Evolutionary conservation across 2,888 invertebrate genomes (phyloP).

Genomic region (Noctua janthe): DNA sequence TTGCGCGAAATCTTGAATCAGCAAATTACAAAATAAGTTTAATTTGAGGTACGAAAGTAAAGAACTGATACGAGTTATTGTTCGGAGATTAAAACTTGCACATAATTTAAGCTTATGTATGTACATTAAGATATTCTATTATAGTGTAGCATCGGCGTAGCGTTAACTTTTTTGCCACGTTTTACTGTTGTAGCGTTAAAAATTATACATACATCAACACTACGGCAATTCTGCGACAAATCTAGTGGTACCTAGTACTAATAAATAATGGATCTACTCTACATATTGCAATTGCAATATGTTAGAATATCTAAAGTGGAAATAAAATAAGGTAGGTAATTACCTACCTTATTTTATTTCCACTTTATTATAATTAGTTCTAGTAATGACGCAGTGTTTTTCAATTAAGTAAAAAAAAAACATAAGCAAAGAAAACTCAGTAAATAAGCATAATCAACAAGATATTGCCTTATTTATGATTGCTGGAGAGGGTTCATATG

Average conservation of each 20-base stretch:
- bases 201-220: not conserved
- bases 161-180: not conserved
- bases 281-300: not conserved
- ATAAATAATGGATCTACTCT: not conserved
- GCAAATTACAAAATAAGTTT: no score
- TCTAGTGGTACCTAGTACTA: not conserved
- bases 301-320: no score
- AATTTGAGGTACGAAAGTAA: conserved; percentile 2
- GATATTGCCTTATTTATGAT: conserved; percentile 23
- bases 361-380: conserved; percentile 10
- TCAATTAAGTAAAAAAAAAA: conserved; percentile 13
- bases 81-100: not conserved
- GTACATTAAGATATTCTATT: not conserved
- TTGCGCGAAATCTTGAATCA: no score
- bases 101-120: not conserved
- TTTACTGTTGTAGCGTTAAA: not conserved
- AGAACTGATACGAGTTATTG: not conserved
- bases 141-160: not conserved
- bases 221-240: not conserved
- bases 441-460: conserved; percentile 15
- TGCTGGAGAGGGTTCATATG: not conserved
- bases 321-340: not conserved
- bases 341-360: not conserved
- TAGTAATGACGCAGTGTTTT: not conserved
- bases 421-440: not conserved